Base-by-base conservation (phyloP, 2,113 vertebrate species). In the Rattus rattus region DNA sequence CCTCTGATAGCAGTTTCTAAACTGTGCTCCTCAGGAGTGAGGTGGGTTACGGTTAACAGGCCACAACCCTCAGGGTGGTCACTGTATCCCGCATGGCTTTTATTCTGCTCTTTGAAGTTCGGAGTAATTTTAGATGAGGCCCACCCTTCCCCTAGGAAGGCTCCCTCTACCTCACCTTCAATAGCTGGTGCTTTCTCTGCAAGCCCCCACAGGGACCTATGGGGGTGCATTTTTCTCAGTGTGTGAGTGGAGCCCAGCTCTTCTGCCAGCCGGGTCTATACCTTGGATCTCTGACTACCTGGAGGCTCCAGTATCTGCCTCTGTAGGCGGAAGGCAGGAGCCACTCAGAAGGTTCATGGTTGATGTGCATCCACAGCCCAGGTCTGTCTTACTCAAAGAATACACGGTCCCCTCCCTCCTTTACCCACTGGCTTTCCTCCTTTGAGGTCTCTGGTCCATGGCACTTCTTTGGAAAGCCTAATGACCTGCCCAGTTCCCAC, bases 201-300 rank as follows among this genome's bases (percentile, higher is more conserved):
- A 0, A 61, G n/a, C 52, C 28, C 43, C 16, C 1, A n/a, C 43
- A 0, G 0, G 8, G 10, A 19, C 52, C 49, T 0, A 0, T 16
- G 1, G 36, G 0, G 26, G 52, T 20, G 2, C 24, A 33, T 1
- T 67, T 76, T 65, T 89, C 80, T 56, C 43, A 47, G 14, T 14
- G 0, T 14, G 0, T 26, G 2, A 10, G 63, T 11, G 9, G 84
- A 17, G 47, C 30, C 47, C 79, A 36, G 39, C 65, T 12, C 72
- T 54, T 85, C 65, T 19, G 0, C n/a, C 17, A 0, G 3, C 54
- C 9, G 24, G 6, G 2, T 39, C n/a, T 36, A 22, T 63, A 59
- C 33, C 20, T 0, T 7, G 33, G 39, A 39, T 16, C 47, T 22
- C 12, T 33, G 7, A 1, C 10, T 19, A 2, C 17, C 54, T 59